Conservation (phyloP, 2,888 invertebrate genomes). For the Dolomedes plantarius region DNA sequence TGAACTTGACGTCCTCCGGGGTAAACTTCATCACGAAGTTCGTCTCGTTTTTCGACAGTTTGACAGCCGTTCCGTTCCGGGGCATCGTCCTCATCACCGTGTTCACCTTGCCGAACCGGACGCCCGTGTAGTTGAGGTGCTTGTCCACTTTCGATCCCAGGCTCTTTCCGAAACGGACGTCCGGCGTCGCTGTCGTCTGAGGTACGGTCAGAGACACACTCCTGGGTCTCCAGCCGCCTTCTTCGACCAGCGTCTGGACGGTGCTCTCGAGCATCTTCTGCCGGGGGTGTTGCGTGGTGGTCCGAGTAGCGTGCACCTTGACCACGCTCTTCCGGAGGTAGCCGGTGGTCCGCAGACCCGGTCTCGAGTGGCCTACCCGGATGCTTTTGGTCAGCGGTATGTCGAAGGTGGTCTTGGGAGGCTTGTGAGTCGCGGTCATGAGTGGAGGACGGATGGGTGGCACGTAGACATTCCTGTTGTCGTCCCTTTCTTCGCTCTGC, state of each 20-base stretch:
- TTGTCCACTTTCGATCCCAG: neutral
- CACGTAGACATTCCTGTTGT: conserved; percentile 12
- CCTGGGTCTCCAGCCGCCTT: conserved; percentile 31
- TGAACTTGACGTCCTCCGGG: neutral
- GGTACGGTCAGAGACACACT: conserved; percentile 13
- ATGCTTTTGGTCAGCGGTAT: conserved; percentile 53
- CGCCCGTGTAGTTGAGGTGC: conserved; percentile 22
- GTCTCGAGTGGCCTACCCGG: conserved; percentile 1
- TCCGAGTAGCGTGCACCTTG: neutral
- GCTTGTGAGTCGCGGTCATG: conserved; percentile 6
- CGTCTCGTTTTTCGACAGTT: neutral
- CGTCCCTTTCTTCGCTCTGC: neutral
- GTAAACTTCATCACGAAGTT: neutral
- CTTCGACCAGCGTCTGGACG: conserved; percentile 20
- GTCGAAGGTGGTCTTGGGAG: conserved; percentile 20
- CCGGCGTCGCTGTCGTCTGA: neutral
- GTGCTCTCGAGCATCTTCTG: neutral
- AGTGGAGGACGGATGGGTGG: conserved; percentile 13
- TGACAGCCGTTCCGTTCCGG: neutral
- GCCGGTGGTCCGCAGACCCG: conserved; percentile 30
- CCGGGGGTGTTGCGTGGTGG: neutral
- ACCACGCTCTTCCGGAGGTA: conserved; percentile 5
- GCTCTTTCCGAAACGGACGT: neutral
- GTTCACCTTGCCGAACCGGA: neutral
- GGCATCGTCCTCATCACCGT: neutral